Percentiles rank a stretch among this genome's conserved stretches.
These are phyloP conservation scores for Thymelicus sylvestris DNA, from an alignment of 2,888 invertebrate species.

Conservation along the genomic window DNA sequence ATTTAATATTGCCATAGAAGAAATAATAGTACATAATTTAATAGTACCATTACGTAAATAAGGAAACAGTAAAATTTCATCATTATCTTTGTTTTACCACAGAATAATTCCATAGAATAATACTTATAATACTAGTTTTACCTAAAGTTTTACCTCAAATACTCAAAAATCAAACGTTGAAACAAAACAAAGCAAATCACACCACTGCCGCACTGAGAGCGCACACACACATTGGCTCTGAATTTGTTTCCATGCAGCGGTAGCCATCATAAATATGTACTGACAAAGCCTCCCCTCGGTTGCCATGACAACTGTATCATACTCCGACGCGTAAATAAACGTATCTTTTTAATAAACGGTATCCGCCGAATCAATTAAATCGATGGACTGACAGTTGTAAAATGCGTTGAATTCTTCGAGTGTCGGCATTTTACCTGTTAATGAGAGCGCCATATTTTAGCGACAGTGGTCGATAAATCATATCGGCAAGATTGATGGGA, in stretches of 20 bases:
- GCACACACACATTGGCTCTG: constrained; percentile 17
- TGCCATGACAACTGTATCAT: constrained; percentile 60
- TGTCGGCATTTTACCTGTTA: constrained; percentile 58
- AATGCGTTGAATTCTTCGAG: constrained; percentile 41
- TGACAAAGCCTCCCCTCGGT: constrained; percentile 62
- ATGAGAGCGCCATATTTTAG: constrained; percentile 71
- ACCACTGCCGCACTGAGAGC: no score
- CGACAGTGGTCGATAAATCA: constrained; percentile 69
- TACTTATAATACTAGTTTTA: no score
- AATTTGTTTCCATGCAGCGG: constrained; percentile 49
- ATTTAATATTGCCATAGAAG: no score
- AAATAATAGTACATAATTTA: no score
- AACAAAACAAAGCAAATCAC: constrained; percentile 16
- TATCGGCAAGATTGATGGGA: constrained; percentile 69
- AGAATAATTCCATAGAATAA: no score
- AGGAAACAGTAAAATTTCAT: no score
- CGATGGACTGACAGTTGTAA: constrained; percentile 33
- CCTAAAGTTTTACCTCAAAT: no score
- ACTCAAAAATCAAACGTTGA: no score
- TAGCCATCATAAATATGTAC: constrained; percentile 52
- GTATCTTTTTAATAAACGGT: constrained; percentile 42
- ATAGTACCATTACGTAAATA: no score
- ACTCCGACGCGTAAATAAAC: constrained; percentile 46
- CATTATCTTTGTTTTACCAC: not conserved
- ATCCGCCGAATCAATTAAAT: constrained; percentile 44